These are phyloP conservation scores for Echinometra lucunter DNA, from an alignment of 53 echinoderm and acorn worm species.

Conservation along the genomic window DNA sequence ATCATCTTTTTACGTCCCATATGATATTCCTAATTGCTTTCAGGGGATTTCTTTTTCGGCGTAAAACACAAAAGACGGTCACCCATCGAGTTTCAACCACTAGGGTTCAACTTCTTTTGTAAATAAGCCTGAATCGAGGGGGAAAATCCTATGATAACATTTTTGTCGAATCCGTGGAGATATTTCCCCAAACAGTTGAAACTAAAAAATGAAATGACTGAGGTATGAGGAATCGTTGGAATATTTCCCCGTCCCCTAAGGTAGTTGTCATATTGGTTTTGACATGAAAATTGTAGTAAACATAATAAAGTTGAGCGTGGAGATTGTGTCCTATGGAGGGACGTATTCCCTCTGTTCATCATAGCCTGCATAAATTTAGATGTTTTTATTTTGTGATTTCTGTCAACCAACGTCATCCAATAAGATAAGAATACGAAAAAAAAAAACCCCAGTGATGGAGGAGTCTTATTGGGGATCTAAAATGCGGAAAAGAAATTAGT, in stretches of 20 bases:
- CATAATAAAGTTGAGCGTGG: not conserved
- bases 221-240: not conserved
- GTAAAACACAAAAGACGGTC: slow-evolving; percentile 32
- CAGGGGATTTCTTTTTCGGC: slow-evolving; percentile 48
- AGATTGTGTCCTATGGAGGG: not conserved
- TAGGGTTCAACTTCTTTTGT: not conserved
- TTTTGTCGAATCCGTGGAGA: not conserved
- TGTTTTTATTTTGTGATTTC: not conserved
- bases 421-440: not conserved
- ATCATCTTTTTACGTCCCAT: slow-evolving; percentile 1
- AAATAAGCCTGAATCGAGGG: slow-evolving; percentile 39
- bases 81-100: slow-evolving; percentile 16
- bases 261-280: slow-evolving; percentile 29
- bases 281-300: slow-evolving; percentile 2
- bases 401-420: not conserved
- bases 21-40: slow-evolving; percentile 38
- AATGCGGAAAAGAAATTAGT: not conserved
- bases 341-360: not conserved
- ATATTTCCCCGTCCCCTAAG: slow-evolving; percentile 33
- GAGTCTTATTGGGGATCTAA: not conserved
- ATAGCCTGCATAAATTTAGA: no score
- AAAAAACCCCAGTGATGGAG: not conserved
- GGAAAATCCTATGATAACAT: slow-evolving; percentile 22
- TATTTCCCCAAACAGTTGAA: not conserved
- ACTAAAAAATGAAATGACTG: slow-evolving; percentile 3